Conservation (phyloP, 2,797 vertebrate genomes). For the Ptychobarbus kaznakovi region DNA sequence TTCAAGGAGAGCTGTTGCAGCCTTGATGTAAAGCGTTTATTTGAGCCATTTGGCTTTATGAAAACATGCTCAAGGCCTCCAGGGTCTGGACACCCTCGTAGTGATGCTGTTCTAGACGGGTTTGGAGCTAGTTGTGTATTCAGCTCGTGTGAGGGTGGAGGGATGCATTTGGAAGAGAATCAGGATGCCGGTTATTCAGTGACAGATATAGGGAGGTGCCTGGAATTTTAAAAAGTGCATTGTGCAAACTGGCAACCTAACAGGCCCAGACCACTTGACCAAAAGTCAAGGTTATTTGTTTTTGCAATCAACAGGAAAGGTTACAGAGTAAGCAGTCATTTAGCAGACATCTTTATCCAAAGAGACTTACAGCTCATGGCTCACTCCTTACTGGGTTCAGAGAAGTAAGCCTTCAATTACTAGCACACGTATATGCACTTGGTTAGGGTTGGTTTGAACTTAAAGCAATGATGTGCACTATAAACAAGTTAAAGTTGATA, state of each 20-base stretch:
- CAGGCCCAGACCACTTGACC: not conserved
- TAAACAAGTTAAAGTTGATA: not conserved
- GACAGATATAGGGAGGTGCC: slow-evolving; percentile 41
- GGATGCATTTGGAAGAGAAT: slow-evolving; percentile 53
- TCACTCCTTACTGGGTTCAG: not conserved
- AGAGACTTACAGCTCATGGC: not conserved
- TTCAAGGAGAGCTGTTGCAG: slow-evolving; percentile 41
- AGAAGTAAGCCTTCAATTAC: not conserved
- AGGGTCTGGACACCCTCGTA: slow-evolving; percentile 16
- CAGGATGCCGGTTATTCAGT: slow-evolving; percentile 48
- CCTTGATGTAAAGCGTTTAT: slow-evolving; percentile 44
- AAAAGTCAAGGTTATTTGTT: slow-evolving; percentile 22
- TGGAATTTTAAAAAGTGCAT: slow-evolving; percentile 43
- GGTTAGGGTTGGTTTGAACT: not conserved
- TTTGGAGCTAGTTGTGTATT: slow-evolving; percentile 46
- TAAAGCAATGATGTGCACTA: not conserved
- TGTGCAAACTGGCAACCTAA: slow-evolving; percentile 38
- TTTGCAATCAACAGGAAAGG: not conserved
- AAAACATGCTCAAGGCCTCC: slow-evolving; percentile 46
- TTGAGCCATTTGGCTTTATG: slow-evolving; percentile 48
- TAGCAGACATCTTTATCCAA: slow-evolving; percentile 3
- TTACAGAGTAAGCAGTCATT: not conserved
- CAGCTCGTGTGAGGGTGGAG: slow-evolving; percentile 35
- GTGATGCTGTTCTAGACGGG: slow-evolving; percentile 26
- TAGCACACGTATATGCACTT: not conserved